Evolutionary conservation across 2,888 invertebrate species (phyloP).

Genomic region (Ecliptopera silaceata): DNA sequence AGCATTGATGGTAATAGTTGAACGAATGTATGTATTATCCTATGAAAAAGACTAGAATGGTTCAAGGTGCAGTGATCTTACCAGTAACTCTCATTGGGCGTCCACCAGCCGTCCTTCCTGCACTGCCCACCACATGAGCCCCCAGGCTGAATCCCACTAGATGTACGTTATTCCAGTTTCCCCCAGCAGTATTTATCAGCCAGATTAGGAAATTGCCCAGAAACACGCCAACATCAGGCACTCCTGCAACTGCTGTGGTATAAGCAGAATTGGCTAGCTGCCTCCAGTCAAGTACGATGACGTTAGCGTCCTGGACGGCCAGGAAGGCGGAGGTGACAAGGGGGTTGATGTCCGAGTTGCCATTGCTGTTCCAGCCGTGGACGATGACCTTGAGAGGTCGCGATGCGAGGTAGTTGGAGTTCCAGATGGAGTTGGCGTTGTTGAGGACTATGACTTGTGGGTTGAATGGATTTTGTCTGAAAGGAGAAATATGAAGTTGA

Average conservation of each 20-base stretch:
- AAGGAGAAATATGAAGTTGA: neutral
- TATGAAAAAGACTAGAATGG: no score
- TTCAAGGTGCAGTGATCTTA: slow-evolving; percentile 27
- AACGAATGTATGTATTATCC: no score
- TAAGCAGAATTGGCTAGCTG: slow-evolving; percentile 50
- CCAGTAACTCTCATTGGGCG: slow-evolving; percentile 56
- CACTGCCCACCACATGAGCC: slow-evolving; percentile 67
- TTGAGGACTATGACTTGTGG: slow-evolving; percentile 54
- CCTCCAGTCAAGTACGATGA: slow-evolving; percentile 71
- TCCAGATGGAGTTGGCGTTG: slow-evolving; percentile 45
- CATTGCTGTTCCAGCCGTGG: slow-evolving; percentile 33
- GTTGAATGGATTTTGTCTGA: slow-evolving; percentile 52
- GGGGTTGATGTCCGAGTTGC: slow-evolving; percentile 21
- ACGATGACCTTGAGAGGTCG: slow-evolving; percentile 23
- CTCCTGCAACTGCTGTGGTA: slow-evolving; percentile 52
- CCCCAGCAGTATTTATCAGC: slow-evolving; percentile 60
- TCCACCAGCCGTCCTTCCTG: slow-evolving; percentile 52
- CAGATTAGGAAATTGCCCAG: slow-evolving; percentile 67
- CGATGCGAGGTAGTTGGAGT: slow-evolving; percentile 20
- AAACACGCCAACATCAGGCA: slow-evolving; percentile 58
- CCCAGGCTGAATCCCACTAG: slow-evolving; percentile 75
- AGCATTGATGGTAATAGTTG: no score
- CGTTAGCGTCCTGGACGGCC: slow-evolving; percentile 53
- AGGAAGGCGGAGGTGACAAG: slow-evolving; percentile 24
- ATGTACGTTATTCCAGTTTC: slow-evolving; percentile 66